A percentile compares a stretch with the other conserved stretches of the same genome.
Conservation (phyloP, 1,140 invertebrate species). For the Zophobas atratus region DNA sequence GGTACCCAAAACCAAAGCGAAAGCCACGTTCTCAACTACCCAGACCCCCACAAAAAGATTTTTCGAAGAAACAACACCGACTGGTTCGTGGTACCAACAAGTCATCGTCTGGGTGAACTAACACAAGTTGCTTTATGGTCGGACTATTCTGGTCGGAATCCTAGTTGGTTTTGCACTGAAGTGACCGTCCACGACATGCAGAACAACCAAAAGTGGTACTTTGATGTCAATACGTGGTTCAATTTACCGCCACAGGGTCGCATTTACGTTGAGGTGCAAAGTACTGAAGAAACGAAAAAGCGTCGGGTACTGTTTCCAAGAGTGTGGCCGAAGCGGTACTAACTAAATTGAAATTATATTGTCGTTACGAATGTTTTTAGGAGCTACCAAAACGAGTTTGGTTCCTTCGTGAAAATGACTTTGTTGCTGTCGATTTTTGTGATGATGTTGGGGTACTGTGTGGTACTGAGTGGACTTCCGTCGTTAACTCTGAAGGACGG, state of each 20-base stretch:
- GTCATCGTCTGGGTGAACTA: slow-evolving; percentile 3
- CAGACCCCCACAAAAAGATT: slow-evolving; percentile 21
- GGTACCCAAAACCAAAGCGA: neutral
- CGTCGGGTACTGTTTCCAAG: too few relatives aligned
- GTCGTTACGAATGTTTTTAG: slow-evolving; percentile 4
- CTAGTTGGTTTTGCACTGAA: slow-evolving; percentile 8
- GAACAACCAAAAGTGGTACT: slow-evolving; percentile 4
- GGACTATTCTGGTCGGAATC: slow-evolving; percentile 6
- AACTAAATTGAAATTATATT: neutral
- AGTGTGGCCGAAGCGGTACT: slow-evolving; percentile 2
- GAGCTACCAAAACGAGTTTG: neutral
- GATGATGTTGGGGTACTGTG: neutral
- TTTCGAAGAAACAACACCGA: slow-evolving; percentile 21
- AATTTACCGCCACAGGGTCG: slow-evolving; percentile 8
- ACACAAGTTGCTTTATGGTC: slow-evolving; percentile 20
- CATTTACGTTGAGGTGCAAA: neutral
- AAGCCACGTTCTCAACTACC: slow-evolving; percentile 39
- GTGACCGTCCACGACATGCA: slow-evolving; percentile 7
- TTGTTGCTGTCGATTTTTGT: slow-evolving; percentile 2
- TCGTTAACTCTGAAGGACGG: slow-evolving; percentile 6
- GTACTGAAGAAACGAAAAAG: neutral
- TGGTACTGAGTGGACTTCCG: slow-evolving; percentile 18
- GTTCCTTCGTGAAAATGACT: neutral
- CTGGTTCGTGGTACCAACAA: slow-evolving; percentile 21
- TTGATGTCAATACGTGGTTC: slow-evolving; percentile 22